phyloP scores from a whole-genome alignment of 2,113 vertebrate species.

The Microtus oregoni region DNA sequence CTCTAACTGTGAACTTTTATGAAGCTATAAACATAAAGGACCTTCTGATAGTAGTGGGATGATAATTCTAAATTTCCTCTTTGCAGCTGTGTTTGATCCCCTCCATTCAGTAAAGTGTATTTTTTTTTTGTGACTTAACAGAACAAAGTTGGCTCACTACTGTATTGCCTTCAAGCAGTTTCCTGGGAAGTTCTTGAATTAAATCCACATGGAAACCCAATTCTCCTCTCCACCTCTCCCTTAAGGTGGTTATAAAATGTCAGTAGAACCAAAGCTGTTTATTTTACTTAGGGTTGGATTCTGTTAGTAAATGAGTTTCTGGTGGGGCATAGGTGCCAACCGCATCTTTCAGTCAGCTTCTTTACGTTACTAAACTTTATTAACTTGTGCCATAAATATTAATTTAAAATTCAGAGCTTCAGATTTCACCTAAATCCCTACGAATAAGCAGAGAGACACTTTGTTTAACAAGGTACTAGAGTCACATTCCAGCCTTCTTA shows the following conservation, averaged over 20 bases:
- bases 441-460: conserved; percentile 51
- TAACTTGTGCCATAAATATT: conserved; percentile 84
- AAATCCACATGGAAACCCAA: conserved; percentile 88
- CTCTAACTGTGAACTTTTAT: conserved; percentile 89
- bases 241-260: conserved; percentile 87
- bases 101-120: conserved; percentile 82
- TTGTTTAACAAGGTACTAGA: conserved; percentile 66
- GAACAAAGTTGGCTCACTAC: conserved; percentile 87
- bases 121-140: conserved; percentile 82
- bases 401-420: conserved; percentile 82
- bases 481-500: conserved; percentile 7
- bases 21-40: conserved; percentile 90
- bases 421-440: conserved; percentile 71
- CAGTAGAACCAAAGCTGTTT: conserved; percentile 87
- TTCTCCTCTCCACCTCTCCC: conserved; percentile 83
- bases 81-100: conserved; percentile 89
- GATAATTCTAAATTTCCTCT: conserved; percentile 92
- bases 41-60: conserved; percentile 88
- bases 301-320: conserved; percentile 87
- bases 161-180: conserved; percentile 84
- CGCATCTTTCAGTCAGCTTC: conserved; percentile 83
- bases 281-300: conserved; percentile 87
- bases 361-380: conserved; percentile 83
- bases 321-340: conserved; percentile 80
- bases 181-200: conserved; percentile 86